Evolutionary conservation across 1,140 invertebrate genomes (phyloP), one percentile per base, ranked within the genome.

Genomic region (Drosophila tristis): DNA sequence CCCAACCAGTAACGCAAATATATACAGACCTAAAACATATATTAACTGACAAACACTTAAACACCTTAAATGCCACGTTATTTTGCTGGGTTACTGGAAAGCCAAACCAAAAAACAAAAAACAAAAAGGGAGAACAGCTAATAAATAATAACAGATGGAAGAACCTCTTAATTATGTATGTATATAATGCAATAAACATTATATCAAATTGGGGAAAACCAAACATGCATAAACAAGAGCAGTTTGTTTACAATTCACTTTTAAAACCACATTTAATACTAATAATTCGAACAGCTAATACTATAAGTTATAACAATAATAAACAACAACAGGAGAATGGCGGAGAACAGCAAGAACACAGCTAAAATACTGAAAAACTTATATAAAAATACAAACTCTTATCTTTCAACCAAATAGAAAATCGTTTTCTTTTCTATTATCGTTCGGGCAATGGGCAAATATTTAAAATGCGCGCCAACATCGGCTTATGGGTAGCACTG

Each of bases 351-450:
- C 80, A 81, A 78, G 71, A 81, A 86, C 78, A 87, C 78, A 87
- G 82, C 82, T 87, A 86, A 87, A 82, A 87, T 82, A 89, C 82
- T 87, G 82, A 89, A 86, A 78, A 82, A 89, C 73, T 87, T 87
- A 87, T 86, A 86, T 87, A 75, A 84, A 86, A 87, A 87, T 89
- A 87, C 47, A 87, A 86, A 89, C 78, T 87, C 84, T 87, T 87
- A 78, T 87, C 82, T 87, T 86, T 82, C 84, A 87, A 87, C 66
- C 74, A 72, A 86, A 78, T 4, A 29, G 25, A n/a, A 1, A 31
- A 2, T 35, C 2, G 48, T 61, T 49, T 55, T 67, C 44, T 44
- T 20, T 31, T 39, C 16, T 5, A 6, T 11, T 6, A 25, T 15
- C 29, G 20, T 2, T 0, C 3, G 45, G 2, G 0, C 6, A 35